Conservation (phyloP, 2,888 invertebrate species). For the Drosophila pseudotalamancana region DNA sequence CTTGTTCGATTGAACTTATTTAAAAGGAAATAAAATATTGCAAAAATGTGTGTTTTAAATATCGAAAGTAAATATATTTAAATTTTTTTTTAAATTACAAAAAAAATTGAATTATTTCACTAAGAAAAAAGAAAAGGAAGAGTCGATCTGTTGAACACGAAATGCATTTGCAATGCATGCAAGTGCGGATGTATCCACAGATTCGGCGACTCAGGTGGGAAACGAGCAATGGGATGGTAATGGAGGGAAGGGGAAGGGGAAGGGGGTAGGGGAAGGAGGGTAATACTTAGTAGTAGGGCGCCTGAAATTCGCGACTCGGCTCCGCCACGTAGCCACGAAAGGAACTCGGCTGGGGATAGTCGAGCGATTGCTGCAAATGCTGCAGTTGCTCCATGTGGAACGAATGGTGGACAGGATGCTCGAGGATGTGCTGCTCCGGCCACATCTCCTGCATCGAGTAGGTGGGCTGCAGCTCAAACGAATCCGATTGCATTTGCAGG, state of each 20-base stretch:
- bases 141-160: slow-evolving; percentile 2
- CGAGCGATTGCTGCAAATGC: neutral
- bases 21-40: too few species aligned
- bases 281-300: slow-evolving; percentile 51
- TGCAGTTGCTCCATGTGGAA: too few species aligned
- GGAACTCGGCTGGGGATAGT: neutral
- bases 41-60: neutral
- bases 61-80: neutral
- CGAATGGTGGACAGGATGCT: too few species aligned
- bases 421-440: slow-evolving; percentile 3
- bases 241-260: neutral
- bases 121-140: slow-evolving; percentile 10
- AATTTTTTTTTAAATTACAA: neutral
- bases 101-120: neutral
- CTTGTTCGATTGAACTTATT: too few species aligned
- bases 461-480: slow-evolving; percentile 56
- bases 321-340: slow-evolving; percentile 1
- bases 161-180: slow-evolving; percentile 14
- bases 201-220: neutral
- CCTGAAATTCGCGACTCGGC: slow-evolving; percentile 62
- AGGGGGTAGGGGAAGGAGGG: neutral
- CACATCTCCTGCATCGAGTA: slow-evolving; percentile 34
- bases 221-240: neutral
- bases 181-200: slow-evolving; percentile 30
- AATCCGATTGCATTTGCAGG: slow-evolving; percentile 67